Conservation (phyloP, 2,113 vertebrate species). For the Leiothrix lutea region DNA sequence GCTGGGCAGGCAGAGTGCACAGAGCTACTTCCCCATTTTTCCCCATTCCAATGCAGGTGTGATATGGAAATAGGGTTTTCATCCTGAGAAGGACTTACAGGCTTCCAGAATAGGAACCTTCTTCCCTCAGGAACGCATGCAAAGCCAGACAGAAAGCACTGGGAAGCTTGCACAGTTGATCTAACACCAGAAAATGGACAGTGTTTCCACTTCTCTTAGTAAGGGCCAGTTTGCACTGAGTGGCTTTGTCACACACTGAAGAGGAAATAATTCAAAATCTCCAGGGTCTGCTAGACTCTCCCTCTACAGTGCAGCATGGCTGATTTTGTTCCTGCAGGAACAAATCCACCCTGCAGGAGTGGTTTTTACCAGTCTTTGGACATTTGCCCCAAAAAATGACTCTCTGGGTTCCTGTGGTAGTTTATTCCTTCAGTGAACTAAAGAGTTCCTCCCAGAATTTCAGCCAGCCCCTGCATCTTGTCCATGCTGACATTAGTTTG, state of each 20-base stretch:
- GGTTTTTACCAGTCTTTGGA: neutral
- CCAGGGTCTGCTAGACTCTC: neutral
- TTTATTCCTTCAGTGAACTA: neutral
- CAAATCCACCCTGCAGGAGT: neutral
- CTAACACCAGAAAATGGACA: neutral
- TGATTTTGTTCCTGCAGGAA: neutral
- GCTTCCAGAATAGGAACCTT: neutral
- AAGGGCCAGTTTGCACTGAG: neutral
- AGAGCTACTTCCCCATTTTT: neutral
- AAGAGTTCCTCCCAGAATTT: neutral
- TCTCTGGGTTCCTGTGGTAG: neutral
- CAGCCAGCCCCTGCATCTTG: neutral
- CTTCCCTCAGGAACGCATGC: neutral
- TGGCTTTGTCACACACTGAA: neutral
- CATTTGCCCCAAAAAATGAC: neutral
- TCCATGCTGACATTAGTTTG: neutral
- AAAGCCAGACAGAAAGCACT: neutral
- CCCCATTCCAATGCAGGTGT: neutral
- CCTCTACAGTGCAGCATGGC: neutral
- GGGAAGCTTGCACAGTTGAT: neutral
- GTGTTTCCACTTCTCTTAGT: neutral
- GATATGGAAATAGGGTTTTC: neutral
- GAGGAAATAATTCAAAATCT: neutral
- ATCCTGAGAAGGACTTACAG: neutral
- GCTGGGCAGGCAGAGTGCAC: neutral